These are phyloP conservation scores for Lepeophtheirus nordmannii DNA, from an alignment of 2,888 invertebrate genomes.

Conservation along the genomic window DNA sequence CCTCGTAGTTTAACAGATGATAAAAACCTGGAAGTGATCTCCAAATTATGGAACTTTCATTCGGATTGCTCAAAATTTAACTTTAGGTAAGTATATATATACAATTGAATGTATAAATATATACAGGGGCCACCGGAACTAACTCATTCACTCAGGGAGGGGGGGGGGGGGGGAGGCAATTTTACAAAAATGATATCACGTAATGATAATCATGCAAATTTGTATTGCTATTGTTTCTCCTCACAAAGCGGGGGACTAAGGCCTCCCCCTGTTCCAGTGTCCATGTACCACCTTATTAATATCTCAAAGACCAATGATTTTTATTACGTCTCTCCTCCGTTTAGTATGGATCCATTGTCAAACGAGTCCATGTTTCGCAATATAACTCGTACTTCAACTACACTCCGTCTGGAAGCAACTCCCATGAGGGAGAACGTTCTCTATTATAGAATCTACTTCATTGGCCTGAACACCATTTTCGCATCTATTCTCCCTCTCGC, in stretches of 20 bases:
- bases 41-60: neutral
- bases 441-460: conserved; percentile 7
- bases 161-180: no score
- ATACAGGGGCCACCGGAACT: no score
- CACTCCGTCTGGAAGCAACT: neutral
- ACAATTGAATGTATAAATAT: no score
- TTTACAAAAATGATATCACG: no score
- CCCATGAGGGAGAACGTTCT: neutral
- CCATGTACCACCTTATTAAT: no score
- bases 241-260: no score
- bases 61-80: neutral
- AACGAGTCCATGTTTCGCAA: neutral
- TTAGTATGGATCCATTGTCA: neutral
- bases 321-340: no score
- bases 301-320: no score
- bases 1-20: neutral
- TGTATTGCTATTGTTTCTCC: no score
- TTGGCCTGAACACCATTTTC: conserved; percentile 10
- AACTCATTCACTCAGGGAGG: no score
- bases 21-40: neutral
- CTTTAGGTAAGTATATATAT: neutral
- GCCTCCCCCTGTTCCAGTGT: no score
- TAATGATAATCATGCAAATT: no score
- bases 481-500: conserved; percentile 9
- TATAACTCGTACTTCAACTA: neutral